phyloP scores from a whole-genome alignment of 2,797 vertebrate species.

The Lycodopsis pacificus region DNA sequence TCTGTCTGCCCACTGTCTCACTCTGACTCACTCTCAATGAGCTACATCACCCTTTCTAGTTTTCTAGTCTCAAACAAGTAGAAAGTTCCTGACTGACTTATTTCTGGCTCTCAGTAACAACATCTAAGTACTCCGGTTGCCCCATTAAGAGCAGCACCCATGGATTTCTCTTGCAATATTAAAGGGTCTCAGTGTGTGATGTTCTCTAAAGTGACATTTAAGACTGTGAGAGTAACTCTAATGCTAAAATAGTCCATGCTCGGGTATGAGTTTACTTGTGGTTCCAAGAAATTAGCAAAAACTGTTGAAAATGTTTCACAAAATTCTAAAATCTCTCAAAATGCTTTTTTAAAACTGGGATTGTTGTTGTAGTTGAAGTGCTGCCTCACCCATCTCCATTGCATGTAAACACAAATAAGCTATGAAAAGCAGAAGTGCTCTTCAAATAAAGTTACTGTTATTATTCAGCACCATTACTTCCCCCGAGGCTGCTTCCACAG shows the following conservation, averaged over 20 bases:
- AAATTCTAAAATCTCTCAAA: not conserved
- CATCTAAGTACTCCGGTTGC: not conserved
- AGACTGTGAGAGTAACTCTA: not conserved
- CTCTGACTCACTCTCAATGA: not conserved
- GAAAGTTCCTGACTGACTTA: not conserved
- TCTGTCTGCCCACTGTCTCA: slow-evolving; percentile 3
- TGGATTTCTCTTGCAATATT: not conserved
- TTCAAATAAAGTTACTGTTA: slow-evolving; percentile 60
- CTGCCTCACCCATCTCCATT: not conserved
- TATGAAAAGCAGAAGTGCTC: slow-evolving; percentile 48
- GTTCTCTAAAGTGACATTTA: not conserved
- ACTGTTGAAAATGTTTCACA: not conserved
- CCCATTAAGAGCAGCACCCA: not conserved
- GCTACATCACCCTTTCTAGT: not conserved
- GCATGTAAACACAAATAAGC: slow-evolving; percentile 32
- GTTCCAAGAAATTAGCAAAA: not conserved
- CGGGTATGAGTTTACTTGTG: not conserved
- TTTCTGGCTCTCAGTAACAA: not conserved
- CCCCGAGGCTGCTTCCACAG: slow-evolving; percentile 48
- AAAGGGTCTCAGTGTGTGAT: not conserved
- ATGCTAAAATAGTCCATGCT: not conserved
- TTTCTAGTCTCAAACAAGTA: not conserved
- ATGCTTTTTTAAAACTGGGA: not conserved
- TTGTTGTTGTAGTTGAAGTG: not conserved
- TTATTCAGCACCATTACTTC: slow-evolving; percentile 56